Evolutionary conservation across 2,113 vertebrate species (phyloP).

Genomic region (Equus przewalskii): DNA sequence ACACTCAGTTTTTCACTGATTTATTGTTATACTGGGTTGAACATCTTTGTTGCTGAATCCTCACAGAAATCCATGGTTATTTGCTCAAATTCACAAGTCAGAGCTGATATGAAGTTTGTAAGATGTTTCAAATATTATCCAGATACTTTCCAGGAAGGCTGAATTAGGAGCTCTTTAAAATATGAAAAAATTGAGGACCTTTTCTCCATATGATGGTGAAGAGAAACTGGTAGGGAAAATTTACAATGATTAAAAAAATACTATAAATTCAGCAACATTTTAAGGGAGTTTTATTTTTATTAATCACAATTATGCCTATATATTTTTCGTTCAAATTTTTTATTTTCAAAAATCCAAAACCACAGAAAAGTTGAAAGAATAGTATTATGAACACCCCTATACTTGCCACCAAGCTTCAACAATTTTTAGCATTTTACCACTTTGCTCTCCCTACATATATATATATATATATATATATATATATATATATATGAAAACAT

Average conservation of each 20-base stretch:
- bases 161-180: constrained; percentile 9
- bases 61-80: neutral
- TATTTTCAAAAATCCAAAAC: neutral
- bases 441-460: neutral
- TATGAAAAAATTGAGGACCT: neutral
- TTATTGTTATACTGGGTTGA: neutral
- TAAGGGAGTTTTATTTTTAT: neutral
- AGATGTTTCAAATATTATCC: neutral
- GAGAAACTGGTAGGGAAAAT: constrained; percentile 17
- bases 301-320: neutral
- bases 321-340: neutral
- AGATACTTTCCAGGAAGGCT: constrained; percentile 31
- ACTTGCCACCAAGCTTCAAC: neutral
- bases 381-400: neutral
- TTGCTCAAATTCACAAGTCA: constrained; percentile 41
- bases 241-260: neutral
- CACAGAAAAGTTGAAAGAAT: neutral
- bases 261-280: neutral
- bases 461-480: neutral
- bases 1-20: neutral
- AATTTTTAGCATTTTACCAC: neutral
- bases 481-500: neutral
- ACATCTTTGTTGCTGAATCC: neutral
- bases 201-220: neutral
- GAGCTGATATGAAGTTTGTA: neutral